Evolutionary conservation across 2,113 vertebrate genomes (phyloP).

Genomic region (Nothobranchius furzeri): DNA sequence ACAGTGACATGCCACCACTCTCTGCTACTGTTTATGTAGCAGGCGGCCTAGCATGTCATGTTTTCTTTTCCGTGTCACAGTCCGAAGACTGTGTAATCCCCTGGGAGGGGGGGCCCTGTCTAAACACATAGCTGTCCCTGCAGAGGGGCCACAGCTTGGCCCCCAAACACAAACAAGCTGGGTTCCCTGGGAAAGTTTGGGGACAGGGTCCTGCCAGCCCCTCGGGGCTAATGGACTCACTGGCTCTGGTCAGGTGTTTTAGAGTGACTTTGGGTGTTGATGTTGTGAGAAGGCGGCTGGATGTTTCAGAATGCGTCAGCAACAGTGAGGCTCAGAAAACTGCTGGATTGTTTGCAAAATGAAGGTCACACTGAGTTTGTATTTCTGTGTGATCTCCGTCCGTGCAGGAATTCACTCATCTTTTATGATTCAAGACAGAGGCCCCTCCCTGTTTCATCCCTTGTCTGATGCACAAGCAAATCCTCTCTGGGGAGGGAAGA

Average conservation of each 20-base stretch:
- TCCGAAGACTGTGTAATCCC: conserved; percentile 71
- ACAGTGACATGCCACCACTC: conserved; percentile 52
- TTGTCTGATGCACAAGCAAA: conserved; percentile 37
- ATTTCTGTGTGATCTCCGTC: conserved; percentile 15
- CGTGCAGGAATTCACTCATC: conserved; percentile 9
- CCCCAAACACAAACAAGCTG: conserved; percentile 41
- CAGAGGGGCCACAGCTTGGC: conserved; percentile 50
- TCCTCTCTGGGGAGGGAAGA: conserved; percentile 54
- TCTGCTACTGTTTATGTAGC: conserved; percentile 70
- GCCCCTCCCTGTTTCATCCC: conserved; percentile 31
- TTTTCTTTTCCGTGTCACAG: conserved; percentile 75
- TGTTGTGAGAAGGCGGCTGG: conserved; percentile 33
- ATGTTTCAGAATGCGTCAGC: conserved; percentile 35
- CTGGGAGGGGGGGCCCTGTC: conserved; percentile 69
- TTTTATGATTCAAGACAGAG: conserved; percentile 24
- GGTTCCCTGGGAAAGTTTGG: conserved; percentile 72
- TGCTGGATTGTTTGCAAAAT: background rate
- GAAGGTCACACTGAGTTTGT: background rate
- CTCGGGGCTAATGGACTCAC: conserved; percentile 60
- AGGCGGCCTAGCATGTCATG: conserved; percentile 68
- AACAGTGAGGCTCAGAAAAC: background rate
- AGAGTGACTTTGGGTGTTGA: conserved; percentile 35
- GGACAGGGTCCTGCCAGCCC: conserved; percentile 54
- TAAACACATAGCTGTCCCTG: conserved; percentile 66
- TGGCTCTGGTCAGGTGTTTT: conserved; percentile 70